These are phyloP conservation scores for Apogon talboti DNA, from an alignment of 2,797 vertebrate genomes.

Conservation along the genomic window DNA sequence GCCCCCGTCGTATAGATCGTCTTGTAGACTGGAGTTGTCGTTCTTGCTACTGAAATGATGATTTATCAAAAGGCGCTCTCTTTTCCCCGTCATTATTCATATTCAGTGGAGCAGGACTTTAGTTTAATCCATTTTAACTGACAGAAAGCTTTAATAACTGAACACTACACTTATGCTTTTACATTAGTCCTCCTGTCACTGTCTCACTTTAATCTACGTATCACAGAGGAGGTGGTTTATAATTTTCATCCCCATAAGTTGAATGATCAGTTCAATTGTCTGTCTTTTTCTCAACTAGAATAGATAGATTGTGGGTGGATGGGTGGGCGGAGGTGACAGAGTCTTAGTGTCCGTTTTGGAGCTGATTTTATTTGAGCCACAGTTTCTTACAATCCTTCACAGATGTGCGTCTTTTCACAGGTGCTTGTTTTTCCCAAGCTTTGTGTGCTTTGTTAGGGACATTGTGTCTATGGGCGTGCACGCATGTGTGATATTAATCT, in stretches of 20 bases:
- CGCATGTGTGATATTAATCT: conserved; percentile 61
- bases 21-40: conserved; percentile 13
- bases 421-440: conserved; percentile 56
- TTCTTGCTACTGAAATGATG: background rate
- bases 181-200: conserved; percentile 5
- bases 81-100: conserved; percentile 4
- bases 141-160: conserved; percentile 10
- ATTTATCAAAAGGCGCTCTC: background rate
- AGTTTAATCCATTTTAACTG: conserved; percentile 15
- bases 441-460: conserved; percentile 20
- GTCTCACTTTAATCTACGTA: conserved; percentile 6
- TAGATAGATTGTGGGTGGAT: conserved; percentile 50
- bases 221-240: conserved; percentile 15
- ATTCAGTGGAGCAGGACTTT: background rate
- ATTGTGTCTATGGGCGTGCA: conserved; percentile 26
- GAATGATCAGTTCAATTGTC: conserved; percentile 19
- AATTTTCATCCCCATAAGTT: conserved; percentile 32
- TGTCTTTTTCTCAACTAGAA: conserved; percentile 12
- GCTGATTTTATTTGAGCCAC: conserved; percentile 25
- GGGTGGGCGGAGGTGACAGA: conserved; percentile 38
- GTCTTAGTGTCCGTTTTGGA: conserved; percentile 38
- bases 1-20: background rate
- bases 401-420: conserved; percentile 73
- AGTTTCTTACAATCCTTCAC: conserved; percentile 58
- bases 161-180: background rate